phyloP scores from a whole-genome alignment of 2,797 vertebrate genomes.

The Pyrocephalus nanus region DNA sequence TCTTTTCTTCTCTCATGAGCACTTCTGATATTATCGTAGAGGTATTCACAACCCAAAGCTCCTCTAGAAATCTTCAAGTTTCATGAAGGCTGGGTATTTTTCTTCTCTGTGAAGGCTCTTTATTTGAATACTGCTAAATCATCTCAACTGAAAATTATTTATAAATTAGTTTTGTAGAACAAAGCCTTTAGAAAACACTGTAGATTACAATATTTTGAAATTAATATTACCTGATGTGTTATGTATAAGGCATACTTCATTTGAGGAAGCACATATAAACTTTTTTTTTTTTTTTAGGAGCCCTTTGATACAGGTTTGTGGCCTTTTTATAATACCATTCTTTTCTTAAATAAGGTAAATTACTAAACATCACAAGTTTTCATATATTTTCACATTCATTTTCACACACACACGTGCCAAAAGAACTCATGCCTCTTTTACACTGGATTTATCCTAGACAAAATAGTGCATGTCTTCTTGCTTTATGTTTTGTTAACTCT shows the following conservation, averaged over 20 bases:
- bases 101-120: background rate
- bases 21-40: background rate
- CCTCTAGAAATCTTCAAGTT: background rate
- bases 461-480: background rate
- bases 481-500: background rate
- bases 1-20: background rate
- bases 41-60: background rate
- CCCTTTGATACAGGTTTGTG: background rate
- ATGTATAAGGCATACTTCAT: background rate
- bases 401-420: background rate
- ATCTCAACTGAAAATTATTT: background rate
- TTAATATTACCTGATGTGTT: background rate
- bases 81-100: background rate
- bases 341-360: background rate
- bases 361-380: background rate
- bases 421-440: background rate
- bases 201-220: background rate
- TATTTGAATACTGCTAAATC: background rate
- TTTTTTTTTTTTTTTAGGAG: background rate
- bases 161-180: background rate
- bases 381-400: background rate
- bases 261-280: background rate
- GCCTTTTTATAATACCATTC: background rate
- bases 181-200: conserved; percentile 5
- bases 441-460: background rate